A percentile compares a stretch with the other conserved stretches of the same genome.
These are phyloP conservation scores for Brachyrhaphis roseni DNA, from an alignment of 2,797 vertebrate species.

Conservation along the genomic window DNA sequence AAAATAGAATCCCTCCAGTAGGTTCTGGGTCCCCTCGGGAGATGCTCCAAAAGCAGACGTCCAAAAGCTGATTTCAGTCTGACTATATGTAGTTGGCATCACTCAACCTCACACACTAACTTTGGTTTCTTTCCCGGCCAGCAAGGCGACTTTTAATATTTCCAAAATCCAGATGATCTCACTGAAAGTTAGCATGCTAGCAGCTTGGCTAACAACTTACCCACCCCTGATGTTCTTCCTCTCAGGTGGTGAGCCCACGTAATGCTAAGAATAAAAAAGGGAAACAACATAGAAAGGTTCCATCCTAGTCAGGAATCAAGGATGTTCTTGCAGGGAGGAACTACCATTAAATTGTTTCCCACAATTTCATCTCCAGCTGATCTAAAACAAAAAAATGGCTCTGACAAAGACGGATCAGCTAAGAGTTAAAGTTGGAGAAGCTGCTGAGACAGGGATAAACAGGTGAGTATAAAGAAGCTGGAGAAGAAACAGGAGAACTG, in stretches of 20 bases:
- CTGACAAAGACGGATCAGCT: not conserved
- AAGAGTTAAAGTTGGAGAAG: constrained; percentile 2
- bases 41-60: not conserved
- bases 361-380: not conserved
- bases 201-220: not conserved
- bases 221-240: not conserved
- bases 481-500: constrained; percentile 63
- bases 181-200: not conserved
- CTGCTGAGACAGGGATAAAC: constrained; percentile 19
- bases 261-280: not conserved
- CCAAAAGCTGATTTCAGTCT: not conserved
- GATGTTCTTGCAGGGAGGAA: not conserved
- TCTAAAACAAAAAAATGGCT: not conserved
- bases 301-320: not conserved
- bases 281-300: not conserved
- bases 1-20: not conserved
- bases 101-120: not conserved
- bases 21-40: not conserved
- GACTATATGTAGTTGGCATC: not conserved
- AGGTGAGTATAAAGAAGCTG: constrained; percentile 47
- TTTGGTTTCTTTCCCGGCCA: not conserved
- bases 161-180: not conserved
- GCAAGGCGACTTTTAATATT: not conserved
- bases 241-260: not conserved
- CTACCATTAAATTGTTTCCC: not conserved